Conservation (phyloP, 2,797 vertebrate species). For the Oreochromis grahami region DNA sequence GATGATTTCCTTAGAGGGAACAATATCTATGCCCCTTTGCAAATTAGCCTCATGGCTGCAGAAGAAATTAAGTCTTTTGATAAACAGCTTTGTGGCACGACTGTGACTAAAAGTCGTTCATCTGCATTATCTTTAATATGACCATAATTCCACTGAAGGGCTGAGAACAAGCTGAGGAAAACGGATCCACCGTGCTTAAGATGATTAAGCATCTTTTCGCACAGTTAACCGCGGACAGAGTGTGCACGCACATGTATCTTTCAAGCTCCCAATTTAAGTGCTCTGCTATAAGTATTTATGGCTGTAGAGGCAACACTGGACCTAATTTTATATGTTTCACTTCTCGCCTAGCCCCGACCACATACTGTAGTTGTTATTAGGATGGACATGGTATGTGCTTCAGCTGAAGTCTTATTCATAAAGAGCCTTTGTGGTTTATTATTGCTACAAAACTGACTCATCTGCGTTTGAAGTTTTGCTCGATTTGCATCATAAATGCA, state of each 20-base stretch:
- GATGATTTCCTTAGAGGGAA: not conserved
- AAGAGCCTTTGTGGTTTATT: not conserved
- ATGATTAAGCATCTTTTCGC: constrained; percentile 29
- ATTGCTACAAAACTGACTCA: not conserved
- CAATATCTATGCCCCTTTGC: not conserved
- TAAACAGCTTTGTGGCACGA: constrained; percentile 5
- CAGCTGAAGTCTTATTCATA: not conserved
- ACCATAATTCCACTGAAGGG: constrained; percentile 9
- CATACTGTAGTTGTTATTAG: not conserved
- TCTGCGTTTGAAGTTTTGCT: not conserved
- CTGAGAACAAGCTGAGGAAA: constrained; percentile 13
- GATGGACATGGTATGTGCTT: not conserved
- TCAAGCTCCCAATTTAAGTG: not conserved
- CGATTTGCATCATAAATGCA: not conserved
- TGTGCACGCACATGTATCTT: not conserved
- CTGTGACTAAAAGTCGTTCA: constrained; percentile 28
- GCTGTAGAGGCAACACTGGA: not conserved
- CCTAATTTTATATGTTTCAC: not conserved
- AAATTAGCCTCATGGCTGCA: not conserved
- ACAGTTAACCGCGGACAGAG: constrained; percentile 12
- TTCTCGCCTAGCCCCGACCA: not conserved
- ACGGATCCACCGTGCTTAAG: not conserved
- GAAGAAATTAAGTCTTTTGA: constrained; percentile 9
- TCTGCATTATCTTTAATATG: constrained; percentile 36
- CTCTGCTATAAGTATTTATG: not conserved